Percentiles rank a stretch among this genome's conserved stretches.
Evolutionary conservation across 53 echinoderm and acorn worm species (phyloP).

Genomic region (Holothuria scabra): DNA sequence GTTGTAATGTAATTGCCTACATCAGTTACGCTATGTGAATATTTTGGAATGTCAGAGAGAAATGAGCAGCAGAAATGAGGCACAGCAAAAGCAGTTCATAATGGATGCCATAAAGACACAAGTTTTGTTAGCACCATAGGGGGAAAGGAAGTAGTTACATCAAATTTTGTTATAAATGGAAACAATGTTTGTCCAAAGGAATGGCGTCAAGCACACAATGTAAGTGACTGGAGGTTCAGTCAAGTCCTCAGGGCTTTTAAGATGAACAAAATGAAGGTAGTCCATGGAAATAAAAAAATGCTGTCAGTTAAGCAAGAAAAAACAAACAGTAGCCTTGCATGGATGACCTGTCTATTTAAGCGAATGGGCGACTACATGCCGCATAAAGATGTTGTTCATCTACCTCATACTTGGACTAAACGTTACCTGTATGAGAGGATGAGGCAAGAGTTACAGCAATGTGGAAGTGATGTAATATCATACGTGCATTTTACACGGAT

Average conservation of each 20-base stretch:
- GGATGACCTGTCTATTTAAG: background rate
- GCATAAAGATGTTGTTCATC: background rate
- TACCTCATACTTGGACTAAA: constrained; percentile 7
- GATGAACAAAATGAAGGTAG: background rate
- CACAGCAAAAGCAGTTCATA: background rate
- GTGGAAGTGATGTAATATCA: background rate
- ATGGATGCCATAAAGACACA: background rate
- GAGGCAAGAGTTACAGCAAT: background rate
- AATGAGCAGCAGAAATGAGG: background rate
- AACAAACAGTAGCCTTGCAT: background rate
- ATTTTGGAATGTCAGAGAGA: background rate
- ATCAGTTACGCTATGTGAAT: background rate
- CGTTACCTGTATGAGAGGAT: background rate
- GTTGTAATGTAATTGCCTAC: constrained; percentile 3
- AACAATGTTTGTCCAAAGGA: background rate
- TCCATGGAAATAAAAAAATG: background rate
- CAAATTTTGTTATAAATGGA: constrained; percentile 3
- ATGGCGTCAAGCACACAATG: background rate
- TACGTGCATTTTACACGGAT: constrained; percentile 10
- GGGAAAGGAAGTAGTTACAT: background rate
- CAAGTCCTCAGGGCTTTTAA: background rate
- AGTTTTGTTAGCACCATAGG: background rate
- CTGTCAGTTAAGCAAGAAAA: background rate
- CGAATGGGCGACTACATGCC: background rate
- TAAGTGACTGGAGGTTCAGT: constrained; percentile 1